These are phyloP conservation scores for Cairina moschata DNA, from an alignment of 2,113 vertebrate species.

Conservation along the genomic window DNA sequence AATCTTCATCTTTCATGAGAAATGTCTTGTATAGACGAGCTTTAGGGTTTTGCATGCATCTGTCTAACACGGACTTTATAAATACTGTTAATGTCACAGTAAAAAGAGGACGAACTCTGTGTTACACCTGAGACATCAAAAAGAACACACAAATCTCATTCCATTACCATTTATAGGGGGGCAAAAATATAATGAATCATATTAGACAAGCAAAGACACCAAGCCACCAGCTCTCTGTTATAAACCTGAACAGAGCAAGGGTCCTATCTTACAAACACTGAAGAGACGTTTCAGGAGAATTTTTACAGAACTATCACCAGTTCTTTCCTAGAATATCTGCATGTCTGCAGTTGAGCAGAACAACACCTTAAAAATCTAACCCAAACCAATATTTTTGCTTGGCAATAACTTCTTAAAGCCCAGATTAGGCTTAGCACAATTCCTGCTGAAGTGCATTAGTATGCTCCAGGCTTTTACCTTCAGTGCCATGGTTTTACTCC, in stretches of 20 bases:
- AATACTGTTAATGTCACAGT: neutral
- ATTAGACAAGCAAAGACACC: neutral
- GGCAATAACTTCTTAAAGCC: neutral
- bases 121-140: neutral
- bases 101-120: neutral
- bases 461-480: neutral
- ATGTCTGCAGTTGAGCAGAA: neutral
- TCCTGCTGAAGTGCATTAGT: neutral
- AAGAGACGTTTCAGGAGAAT: neutral
- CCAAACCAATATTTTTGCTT: neutral
- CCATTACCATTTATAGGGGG: neutral
- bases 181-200: neutral
- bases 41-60: neutral
- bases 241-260: neutral
- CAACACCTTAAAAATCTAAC: neutral
- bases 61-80: neutral
- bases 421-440: neutral
- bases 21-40: neutral
- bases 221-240: accelerated
- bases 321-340: neutral
- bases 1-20: neutral
- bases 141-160: neutral
- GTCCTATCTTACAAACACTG: neutral
- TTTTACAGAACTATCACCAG: neutral
- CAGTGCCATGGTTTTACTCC: neutral